phyloP scores from a whole-genome alignment of 2,113 vertebrate species.

The Diphyllodes magnificus region DNA sequence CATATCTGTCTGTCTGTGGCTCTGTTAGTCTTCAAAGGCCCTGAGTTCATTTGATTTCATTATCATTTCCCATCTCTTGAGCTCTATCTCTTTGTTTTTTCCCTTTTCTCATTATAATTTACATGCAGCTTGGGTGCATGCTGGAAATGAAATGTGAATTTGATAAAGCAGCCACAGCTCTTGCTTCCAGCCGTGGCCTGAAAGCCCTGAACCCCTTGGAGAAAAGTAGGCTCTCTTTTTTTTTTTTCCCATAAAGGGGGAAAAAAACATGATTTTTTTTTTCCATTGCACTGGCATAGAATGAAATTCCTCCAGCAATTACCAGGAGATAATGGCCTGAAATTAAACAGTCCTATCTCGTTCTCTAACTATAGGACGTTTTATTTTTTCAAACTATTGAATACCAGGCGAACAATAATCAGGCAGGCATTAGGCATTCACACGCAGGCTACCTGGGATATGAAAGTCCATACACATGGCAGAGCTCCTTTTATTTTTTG shows the following conservation, averaged over 20 bases:
- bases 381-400: constrained; percentile 42
- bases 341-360: constrained; percentile 69
- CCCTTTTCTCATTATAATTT: constrained; percentile 64
- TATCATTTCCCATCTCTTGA: constrained; percentile 50
- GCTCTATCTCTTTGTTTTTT: constrained; percentile 57
- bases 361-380: constrained; percentile 45
- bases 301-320: constrained; percentile 70
- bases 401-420: constrained; percentile 55
- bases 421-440: constrained; percentile 52
- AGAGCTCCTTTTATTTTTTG: constrained; percentile 25
- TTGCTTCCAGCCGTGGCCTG: constrained; percentile 26
- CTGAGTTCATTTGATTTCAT: constrained; percentile 57
- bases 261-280: background rate
- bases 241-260: background rate
- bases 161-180: constrained; percentile 40
- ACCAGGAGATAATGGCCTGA: constrained; percentile 64
- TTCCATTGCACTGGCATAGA: constrained; percentile 11
- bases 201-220: constrained; percentile 46
- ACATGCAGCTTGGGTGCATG: constrained; percentile 1
- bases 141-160: constrained; percentile 59
- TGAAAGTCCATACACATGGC: constrained; percentile 2
- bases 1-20: background rate
- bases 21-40: constrained; percentile 35
- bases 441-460: constrained; percentile 44
- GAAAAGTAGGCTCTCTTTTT: background rate